Base-by-base conservation (phyloP, 2,888 invertebrate species). In the Drosophila subquinaria region DNA sequence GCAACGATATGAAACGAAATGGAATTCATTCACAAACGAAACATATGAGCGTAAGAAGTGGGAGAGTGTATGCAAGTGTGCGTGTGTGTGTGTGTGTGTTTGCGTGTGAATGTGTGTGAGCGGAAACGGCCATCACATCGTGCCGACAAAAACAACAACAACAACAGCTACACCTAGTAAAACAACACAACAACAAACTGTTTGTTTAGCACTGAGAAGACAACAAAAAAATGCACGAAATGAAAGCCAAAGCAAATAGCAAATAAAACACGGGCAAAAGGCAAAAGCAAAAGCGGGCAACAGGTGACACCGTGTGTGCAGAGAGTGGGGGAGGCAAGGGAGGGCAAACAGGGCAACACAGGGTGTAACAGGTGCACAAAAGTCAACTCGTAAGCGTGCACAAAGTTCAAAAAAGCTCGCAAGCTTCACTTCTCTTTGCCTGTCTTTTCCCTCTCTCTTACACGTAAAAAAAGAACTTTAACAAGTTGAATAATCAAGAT, bases 101-200 rank as follows among this genome's bases (percentile, higher is more conserved):
- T 27, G 51, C 42, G 67, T 53, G 55, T 33, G 62, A 9, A 30
- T 65, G 60, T 81, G 68, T 74, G 75, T 52, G 88, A 92, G 90
- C 91, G 91, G 91, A 91, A 92, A 90, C 91, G 92, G 92, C 92
- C 91, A 92, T 91, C 92, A 77, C 76, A 92, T 88, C 90, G 84
- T 84, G 82, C 81, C 88, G 80, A 82, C 88, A 88, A 75, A 66
- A 82, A 69, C 73, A 79, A 59, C 64, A 69, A 38, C 38, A 56
- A 48, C 76, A 73, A 62, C 64, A 69, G 68, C 87, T 69, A 82
- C 81, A 84, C 69, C 81, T 76, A 87, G 89, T 84, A 81, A 83
- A 87, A 81, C 88, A 76, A 88, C 78, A 79, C 68, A 77, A 69
- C 66, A 73, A 73, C 79, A 81, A 87, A 78, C 86, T 90, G 91